Percentiles rank a stretch among this genome's conserved stretches.
phyloP scores from a whole-genome alignment of 2,888 invertebrate species.

The Anaspis maculata region DNA sequence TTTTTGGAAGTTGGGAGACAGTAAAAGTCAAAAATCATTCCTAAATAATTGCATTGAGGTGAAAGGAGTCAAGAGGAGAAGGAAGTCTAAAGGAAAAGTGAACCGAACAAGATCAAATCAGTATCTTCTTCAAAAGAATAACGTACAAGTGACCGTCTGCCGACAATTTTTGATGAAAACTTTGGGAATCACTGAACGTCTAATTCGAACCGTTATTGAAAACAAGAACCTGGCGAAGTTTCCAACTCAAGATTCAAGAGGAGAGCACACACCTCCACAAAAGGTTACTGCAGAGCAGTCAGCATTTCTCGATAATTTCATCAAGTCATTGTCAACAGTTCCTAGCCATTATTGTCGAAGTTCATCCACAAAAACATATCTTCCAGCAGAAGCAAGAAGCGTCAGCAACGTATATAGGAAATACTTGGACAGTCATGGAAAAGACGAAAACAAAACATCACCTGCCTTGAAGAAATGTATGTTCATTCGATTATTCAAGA shows the following conservation, averaged over 20 bases:
- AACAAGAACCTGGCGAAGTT: neutral
- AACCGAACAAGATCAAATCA: neutral
- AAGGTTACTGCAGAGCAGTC: neutral
- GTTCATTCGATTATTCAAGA: constrained; percentile 2
- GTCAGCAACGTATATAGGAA: neutral
- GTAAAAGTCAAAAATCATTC: neutral
- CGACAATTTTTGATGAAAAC: neutral
- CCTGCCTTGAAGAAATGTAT: neutral
- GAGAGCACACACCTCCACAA: neutral
- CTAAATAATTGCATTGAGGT: neutral
- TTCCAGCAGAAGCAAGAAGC: neutral
- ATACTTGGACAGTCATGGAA: neutral
- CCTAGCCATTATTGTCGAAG: neutral
- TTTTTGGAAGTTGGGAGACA: neutral
- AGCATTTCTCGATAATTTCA: neutral
- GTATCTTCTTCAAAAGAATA: neutral
- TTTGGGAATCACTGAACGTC: neutral
- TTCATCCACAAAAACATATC: neutral
- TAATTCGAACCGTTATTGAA: neutral
- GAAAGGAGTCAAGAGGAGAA: neutral
- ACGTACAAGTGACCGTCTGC: neutral
- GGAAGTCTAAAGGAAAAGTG: neutral
- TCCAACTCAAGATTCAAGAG: neutral
- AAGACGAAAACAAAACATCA: neutral
- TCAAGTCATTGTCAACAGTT: neutral